Conservation (phyloP, 2,113 vertebrate genomes). For the Silurus meridionalis region DNA sequence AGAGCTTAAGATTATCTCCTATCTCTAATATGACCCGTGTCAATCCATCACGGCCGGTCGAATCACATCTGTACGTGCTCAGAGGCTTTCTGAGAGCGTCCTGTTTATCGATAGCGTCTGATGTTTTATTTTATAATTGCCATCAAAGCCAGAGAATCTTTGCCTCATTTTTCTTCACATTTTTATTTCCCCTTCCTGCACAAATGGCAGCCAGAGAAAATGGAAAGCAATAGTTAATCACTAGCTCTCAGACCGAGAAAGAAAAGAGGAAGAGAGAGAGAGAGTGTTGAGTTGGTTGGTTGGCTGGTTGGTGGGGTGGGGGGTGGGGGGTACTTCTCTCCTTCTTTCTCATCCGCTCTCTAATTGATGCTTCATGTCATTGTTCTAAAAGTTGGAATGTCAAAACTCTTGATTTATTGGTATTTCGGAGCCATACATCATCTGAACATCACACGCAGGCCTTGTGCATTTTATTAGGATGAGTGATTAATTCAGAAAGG, state of each 20-base stretch:
- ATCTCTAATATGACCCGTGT: not conserved
- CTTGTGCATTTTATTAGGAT: conserved; percentile 69
- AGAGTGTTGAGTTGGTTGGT: too few relatives aligned
- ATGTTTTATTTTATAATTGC: conserved; percentile 44
- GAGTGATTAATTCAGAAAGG: conserved; percentile 65
- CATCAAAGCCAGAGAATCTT: conserved; percentile 37
- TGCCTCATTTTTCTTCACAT: conserved; percentile 34
- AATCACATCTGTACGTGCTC: not conserved
- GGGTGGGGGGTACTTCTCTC: conserved; percentile 11
- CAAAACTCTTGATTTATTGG: conserved; percentile 71
- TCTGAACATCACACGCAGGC: conserved; percentile 62
- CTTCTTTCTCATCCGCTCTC: conserved; percentile 57
- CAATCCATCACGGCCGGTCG: not conserved
- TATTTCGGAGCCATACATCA: conserved; percentile 67
- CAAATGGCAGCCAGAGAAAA: conserved; percentile 65
- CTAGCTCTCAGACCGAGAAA: conserved; percentile 53
- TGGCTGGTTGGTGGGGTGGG: too few relatives aligned
- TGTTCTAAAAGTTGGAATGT: conserved; percentile 67
- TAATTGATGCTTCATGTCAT: conserved; percentile 68
- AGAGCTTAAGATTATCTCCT: not conserved
- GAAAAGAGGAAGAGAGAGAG: conserved; percentile 25
- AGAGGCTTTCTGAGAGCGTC: conserved; percentile 5
- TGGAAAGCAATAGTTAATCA: conserved; percentile 63
- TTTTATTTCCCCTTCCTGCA: conserved; percentile 41
- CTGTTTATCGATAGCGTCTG: conserved; percentile 6